Evolutionary conservation across 35 echinoderm and acorn worm genomes (phyloP).

Genomic region (Strongylocentrotus purpuratus): DNA sequence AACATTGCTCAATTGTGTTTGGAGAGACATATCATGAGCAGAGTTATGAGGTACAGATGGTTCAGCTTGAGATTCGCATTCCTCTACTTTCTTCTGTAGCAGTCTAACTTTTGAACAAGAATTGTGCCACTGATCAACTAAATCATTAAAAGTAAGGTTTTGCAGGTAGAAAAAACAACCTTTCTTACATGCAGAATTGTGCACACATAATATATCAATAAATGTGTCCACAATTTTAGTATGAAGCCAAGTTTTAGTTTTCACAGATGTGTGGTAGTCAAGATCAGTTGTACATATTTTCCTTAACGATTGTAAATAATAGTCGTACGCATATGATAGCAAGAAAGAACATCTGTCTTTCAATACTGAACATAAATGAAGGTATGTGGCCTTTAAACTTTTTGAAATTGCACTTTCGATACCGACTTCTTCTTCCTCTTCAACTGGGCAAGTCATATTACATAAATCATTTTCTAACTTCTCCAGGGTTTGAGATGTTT

Average conservation of each 20-base stretch:
- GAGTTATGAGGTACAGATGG: not conserved
- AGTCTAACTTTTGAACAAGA: not conserved
- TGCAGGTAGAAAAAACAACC: not conserved
- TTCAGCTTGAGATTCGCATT: not conserved
- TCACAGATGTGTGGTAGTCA: not conserved
- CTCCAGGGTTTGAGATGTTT: not conserved
- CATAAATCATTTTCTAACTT: not conserved
- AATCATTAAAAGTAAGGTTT: not conserved
- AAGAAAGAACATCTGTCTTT: not conserved
- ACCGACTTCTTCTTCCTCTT: not conserved
- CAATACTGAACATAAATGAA: not conserved
- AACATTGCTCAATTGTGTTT: not conserved
- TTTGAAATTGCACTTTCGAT: not conserved
- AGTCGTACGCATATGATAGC: not conserved
- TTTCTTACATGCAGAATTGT: not conserved
- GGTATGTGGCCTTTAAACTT: not conserved
- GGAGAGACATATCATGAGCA: not conserved
- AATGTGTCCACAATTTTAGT: slow-evolving; percentile 10
- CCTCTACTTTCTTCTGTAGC: not conserved
- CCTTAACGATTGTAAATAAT: not conserved
- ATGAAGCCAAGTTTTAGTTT: not conserved
- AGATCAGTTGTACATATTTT: not conserved
- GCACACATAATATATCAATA: not conserved
- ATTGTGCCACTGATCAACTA: not conserved
- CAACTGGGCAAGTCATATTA: not conserved